These are phyloP conservation scores for Sabellastarte sp. DNA, from an alignment of 2,888 invertebrate species.

Conservation along the genomic window DNA sequence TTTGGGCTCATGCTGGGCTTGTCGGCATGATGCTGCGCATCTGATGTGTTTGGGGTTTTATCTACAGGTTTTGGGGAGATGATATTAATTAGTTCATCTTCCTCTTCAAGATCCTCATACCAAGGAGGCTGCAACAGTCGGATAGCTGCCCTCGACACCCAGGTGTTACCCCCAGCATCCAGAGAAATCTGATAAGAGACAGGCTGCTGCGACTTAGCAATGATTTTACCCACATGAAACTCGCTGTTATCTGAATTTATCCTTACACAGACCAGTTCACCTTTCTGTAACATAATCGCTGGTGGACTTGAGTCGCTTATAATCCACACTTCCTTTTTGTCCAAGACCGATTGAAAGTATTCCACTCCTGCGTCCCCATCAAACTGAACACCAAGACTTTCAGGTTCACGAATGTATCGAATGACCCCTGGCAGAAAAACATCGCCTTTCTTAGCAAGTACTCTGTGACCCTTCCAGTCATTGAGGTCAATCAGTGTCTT, in stretches of 20 bases:
- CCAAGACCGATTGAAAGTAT: conserved; percentile 71
- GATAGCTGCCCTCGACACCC: conserved; percentile 85
- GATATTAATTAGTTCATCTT: conserved; percentile 5
- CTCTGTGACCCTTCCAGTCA: conserved; percentile 91
- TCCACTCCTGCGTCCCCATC: conserved; percentile 75
- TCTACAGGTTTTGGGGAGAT: not conserved
- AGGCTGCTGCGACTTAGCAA: conserved; percentile 68
- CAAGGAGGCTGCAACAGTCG: conserved; percentile 90
- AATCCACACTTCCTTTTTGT: conserved; percentile 78
- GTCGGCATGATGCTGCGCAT: not conserved
- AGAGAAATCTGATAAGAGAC: conserved; percentile 72
- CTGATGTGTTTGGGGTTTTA: not conserved
- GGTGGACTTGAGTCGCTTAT: conserved; percentile 90
- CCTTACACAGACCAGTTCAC: conserved; percentile 75
- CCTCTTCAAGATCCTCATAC: conserved; percentile 82
- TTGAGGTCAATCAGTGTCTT: conserved; percentile 70
- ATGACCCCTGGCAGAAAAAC: conserved; percentile 87
- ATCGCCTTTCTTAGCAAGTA: conserved; percentile 81
- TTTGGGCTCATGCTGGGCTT: not conserved
- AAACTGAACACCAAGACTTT: conserved; percentile 77
- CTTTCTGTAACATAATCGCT: conserved; percentile 72
- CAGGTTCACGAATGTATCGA: conserved; percentile 60
- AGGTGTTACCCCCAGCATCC: conserved; percentile 51
- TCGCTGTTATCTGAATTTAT: conserved; percentile 65
- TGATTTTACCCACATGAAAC: conserved; percentile 83